Conservation (phyloP, 2,888 invertebrate genomes). For the Pardosa pseudoannulata region DNA sequence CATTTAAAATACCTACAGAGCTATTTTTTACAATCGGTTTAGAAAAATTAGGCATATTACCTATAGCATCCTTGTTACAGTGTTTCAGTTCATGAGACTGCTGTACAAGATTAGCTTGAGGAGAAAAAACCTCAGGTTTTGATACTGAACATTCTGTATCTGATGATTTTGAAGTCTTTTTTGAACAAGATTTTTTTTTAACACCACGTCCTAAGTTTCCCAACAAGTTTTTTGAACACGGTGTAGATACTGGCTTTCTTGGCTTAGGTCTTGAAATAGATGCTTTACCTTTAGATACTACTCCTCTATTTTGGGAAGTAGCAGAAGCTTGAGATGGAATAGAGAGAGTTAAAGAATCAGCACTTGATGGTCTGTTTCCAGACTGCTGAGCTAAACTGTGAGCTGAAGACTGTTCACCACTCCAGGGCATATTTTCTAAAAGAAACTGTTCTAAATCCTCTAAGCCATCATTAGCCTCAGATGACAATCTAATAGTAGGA, state of each 20-base stretch:
- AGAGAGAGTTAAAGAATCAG: constrained; percentile 59
- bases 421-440: constrained; percentile 67
- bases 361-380: constrained; percentile 65
- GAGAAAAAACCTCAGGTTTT: constrained; percentile 46
- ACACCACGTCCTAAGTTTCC: constrained; percentile 68
- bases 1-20: constrained; percentile 41
- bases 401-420: constrained; percentile 48
- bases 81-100: constrained; percentile 4
- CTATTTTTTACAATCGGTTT: constrained; percentile 15
- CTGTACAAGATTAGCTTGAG: constrained; percentile 33
- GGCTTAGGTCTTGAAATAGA: constrained; percentile 50
- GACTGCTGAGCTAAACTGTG: constrained; percentile 59
- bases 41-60: background rate
- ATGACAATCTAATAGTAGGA: constrained; percentile 50
- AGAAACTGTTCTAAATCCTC: constrained; percentile 70
- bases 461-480: constrained; percentile 61
- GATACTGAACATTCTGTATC: constrained; percentile 25
- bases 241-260: constrained; percentile 41
- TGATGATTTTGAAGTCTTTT: constrained; percentile 37
- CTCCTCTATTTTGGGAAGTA: constrained; percentile 29
- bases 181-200: constrained; percentile 56
- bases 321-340: constrained; percentile 42
- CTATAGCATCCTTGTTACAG: constrained; percentile 27
- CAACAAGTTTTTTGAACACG: constrained; percentile 69
- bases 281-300: constrained; percentile 27